Evolutionary conservation across 2,797 vertebrate species (phyloP), one percentile per base, ranked within the genome.

Genomic region (Tympanoctomys barrerae): DNA sequence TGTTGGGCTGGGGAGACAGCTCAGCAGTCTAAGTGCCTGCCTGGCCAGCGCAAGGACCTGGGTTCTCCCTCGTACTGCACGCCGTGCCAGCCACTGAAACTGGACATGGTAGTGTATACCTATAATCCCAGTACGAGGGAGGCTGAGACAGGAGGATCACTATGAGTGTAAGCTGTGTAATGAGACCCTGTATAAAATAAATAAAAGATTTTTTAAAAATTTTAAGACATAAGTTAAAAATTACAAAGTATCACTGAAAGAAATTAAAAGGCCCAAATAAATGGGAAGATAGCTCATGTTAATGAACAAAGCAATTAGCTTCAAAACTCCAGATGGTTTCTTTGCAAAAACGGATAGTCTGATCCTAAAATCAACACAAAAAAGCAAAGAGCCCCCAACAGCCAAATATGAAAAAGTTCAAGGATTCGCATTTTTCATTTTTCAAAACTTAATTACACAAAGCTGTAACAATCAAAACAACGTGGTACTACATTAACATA

Each of bases 381-480:
- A 93, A 87, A 31, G 33, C 5, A 77, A 89, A 31, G 36, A 94
- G 36, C 8, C 10, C 57, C 39, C 14, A 93, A 83, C 1, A 59
- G 24, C 33, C 42, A 82, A 86, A 87, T 78, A 39, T 78, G 42
- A 70, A 61, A 87, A 79, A 87, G 28, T 79, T 54, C n/a, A 59
- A 90, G 39, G 42, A 87, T 28, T 78, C 57, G 66, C 14, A 90
- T 33, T 81, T 95, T 81, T 9, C 14, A 90, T 12, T 81, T 81
- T 95, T 94, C 6, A 91, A 89, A 93, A 71, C 31, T n/a, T 91
- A 85, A 85, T 26, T 42, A 73, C 33, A 57, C 6, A 87, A 84
- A 88, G 52, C 73, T 75, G 57, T 1, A 90, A 12, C 61, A 54
- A 83, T 90, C 10, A 87, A 75, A 24, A 75, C 21, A 68, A 73